Base-by-base conservation (phyloP, 1,140 invertebrate genomes). In the Eumeta japonica region DNA sequence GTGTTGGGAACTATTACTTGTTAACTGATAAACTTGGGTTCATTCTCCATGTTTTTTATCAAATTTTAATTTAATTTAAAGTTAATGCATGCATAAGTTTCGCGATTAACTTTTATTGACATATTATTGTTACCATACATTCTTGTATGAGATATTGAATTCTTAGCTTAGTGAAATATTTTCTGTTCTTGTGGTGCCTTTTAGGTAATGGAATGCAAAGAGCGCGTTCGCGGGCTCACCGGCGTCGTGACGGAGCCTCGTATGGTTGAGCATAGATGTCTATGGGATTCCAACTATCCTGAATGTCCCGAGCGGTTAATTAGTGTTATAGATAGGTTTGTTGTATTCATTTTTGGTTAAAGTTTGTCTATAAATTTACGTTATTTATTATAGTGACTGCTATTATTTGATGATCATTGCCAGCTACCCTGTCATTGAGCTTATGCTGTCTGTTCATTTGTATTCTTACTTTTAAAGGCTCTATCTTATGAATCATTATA, bases 231-330 rank as follows among this genome's bases (percentile, higher is more conserved):
- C 12, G 78, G 77, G 10, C 50, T 76, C 7, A 94, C 92, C 2
- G 91, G 89, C 0, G 60, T 95, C 2, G 79, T 91, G 28, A 92
- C 85, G 51, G 87, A 94, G 59, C 74, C 79, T 32, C 75, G 80
- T 1, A 92, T 94, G 89, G 55, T 76, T 1, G 79, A 89, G 35
- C 92, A 94, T 57, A 52, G 66, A 11, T 94, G 89, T 58, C 64
- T 88, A 0, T 95, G 92, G 92, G 91, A 94, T 70, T 47, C 76
- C 3, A 80, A 83, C 34, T 89, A 94, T 74, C 86, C 87, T 2
- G 92, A 97, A 65, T 82, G 82, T 50, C 91, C 92, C 1, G 81
- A 86, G 35, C 79, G 92, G 52, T 82, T 91, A 29, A 81, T 75
- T 3, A 65, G 70, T 37, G 73, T 89, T 27, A 64, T 92, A n/a